Evolutionary conservation across 2,888 invertebrate species (phyloP).

Genomic region (Eristalinus aeneus): DNA sequence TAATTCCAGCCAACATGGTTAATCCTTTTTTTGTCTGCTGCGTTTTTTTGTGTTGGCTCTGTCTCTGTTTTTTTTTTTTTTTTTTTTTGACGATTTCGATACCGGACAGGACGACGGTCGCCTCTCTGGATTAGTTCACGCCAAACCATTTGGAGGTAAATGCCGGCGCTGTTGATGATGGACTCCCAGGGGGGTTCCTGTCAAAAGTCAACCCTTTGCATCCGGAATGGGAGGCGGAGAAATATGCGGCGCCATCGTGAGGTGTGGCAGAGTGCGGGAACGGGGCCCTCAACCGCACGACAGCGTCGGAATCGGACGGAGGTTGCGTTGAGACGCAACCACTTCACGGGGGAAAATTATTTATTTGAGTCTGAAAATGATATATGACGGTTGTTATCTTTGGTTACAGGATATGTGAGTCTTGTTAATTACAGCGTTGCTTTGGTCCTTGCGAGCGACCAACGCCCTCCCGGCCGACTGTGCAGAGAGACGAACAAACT

Average conservation of each 20-base stretch:
- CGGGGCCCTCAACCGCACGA: background rate
- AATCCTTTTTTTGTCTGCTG: slow-evolving; percentile 26
- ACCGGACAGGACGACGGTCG: background rate
- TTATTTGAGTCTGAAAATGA: slow-evolving; percentile 64
- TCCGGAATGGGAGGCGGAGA: background rate
- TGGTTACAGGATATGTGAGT: slow-evolving; percentile 67
- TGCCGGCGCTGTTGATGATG: slow-evolving; percentile 21
- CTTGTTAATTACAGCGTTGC: slow-evolving; percentile 60
- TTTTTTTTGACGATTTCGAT: background rate
- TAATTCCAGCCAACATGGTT: slow-evolving; percentile 36
- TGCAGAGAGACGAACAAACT: no score
- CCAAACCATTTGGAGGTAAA: background rate
- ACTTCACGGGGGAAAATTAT: slow-evolving; percentile 57
- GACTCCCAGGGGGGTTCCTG: slow-evolving; percentile 35
- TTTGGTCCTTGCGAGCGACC: background rate
- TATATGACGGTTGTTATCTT: slow-evolving; percentile 65
- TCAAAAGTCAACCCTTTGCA: slow-evolving; percentile 41
- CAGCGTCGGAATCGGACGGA: background rate
- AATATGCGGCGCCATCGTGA: background rate
- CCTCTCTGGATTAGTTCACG: slow-evolving; percentile 47
- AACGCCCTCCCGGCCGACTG: background rate
- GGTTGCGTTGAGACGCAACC: slow-evolving; percentile 24
- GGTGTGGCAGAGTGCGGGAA: background rate
- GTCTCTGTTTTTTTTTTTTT: slow-evolving; percentile 22
- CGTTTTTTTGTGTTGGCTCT: background rate